Evolutionary conservation across 2,113 vertebrate species (phyloP), one percentile per base, ranked within the genome.

Genomic region (Macrotus californicus): DNA sequence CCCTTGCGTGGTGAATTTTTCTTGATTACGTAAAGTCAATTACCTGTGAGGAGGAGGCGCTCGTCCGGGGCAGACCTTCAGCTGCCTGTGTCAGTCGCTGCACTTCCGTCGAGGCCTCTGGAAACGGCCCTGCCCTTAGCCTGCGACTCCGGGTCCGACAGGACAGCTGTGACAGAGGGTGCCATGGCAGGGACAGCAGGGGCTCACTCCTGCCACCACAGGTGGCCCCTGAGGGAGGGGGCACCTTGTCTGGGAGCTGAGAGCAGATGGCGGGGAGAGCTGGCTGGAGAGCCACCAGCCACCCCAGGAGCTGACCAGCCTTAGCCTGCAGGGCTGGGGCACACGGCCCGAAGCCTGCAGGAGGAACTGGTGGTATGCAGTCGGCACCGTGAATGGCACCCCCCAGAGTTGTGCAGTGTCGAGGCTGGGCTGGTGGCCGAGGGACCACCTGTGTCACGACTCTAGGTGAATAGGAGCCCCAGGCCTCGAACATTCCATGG

Each of bases 21-120:
- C 75, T 93, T 96, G 80, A 93, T 95, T 84, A 95, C 11, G 5
- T 46, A 36, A 80, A 94, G 56, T 87, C 56, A 96, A 92, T 92
- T 69, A 14, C 61, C 79, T 13, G 56, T 9, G 39, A 93, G 84
- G 70, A 70, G 80, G 83, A 86, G 56, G 66, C 6, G 0, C 43
- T 82, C 0, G 0, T 29, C 39, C 26, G 34, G 43, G 69, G 85
- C 52, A 10, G 9, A 13, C 70, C 79, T 92, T 59, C 83, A 77
- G 79, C 24, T 46, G 93, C 85, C 91, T 36, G 36, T 79, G 72
- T 95, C 91, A 34, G 34, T 54, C 8, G 1, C 43, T 13, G 4
- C 3, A 7, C 50, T 80, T 85, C 56, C 4, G 34, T 41, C 1
- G 34, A 80, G 81, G 56, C 73, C 46, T 86, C 94, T 75, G 80